These are phyloP conservation scores for Formica exsecta DNA, from an alignment of 1,140 invertebrate species.

Conservation along the genomic window DNA sequence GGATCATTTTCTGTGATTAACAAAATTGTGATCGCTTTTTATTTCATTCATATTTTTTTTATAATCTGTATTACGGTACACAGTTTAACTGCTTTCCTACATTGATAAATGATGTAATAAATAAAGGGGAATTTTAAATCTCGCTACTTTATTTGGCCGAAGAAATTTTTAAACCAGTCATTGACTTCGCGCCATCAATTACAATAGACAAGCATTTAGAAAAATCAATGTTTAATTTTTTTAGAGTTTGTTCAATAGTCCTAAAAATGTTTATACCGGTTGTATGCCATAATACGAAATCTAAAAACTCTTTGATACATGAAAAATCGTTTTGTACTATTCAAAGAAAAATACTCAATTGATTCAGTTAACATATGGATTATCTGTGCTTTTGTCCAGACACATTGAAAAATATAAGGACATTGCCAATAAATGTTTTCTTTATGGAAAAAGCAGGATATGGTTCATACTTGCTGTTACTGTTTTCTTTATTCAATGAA, in stretches of 20 bases:
- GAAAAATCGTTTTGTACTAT: too few relatives aligned
- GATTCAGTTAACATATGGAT: background rate
- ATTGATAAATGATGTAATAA: background rate
- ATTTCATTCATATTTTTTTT: background rate
- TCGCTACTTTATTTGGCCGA: background rate
- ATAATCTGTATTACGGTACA: background rate
- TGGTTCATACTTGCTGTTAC: too few relatives aligned
- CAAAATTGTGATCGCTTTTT: too few relatives aligned
- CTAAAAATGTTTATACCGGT: background rate
- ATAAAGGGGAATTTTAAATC: background rate
- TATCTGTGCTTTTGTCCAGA: background rate
- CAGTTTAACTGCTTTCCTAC: background rate
- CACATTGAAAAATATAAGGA: background rate
- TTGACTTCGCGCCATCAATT: background rate
- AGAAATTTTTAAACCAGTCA: background rate
- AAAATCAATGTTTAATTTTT: background rate
- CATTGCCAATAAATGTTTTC: background rate
- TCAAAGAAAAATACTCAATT: too few relatives aligned
- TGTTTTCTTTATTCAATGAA: too few relatives aligned
- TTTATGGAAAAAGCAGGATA: background rate
- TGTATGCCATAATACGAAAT: background rate
- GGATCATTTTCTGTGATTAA: too few relatives aligned
- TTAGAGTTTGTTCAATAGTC: background rate
- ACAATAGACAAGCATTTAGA: background rate
- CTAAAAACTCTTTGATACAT: background rate